Base-by-base conservation (phyloP, 1,140 invertebrate genomes). In the Zelostemma sp. region DNA sequence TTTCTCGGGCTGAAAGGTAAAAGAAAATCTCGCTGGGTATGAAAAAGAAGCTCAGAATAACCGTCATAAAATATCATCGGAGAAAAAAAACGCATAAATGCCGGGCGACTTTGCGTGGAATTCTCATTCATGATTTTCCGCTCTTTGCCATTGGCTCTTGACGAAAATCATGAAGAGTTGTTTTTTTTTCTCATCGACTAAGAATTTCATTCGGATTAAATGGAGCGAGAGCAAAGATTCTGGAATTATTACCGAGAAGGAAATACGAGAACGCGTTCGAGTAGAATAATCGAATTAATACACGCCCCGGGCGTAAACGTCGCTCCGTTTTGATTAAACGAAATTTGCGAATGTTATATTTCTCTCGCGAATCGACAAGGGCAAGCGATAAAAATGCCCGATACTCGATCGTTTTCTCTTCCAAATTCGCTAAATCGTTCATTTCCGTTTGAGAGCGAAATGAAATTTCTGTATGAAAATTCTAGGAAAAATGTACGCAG, bases 1-100 rank as follows among this genome's bases (percentile, higher is more conserved):
- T 84, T 82, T 79, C 75, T 67, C 57, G 50, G 48, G 16, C 54
- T 55, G 60, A 67, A 71, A 74, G 68, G 76, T 74, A 80, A 82
- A 77, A 77, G 78, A 69, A 75, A 75, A 62, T 65, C 56, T 55
- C 54, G 63, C 40, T 35, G 43, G 6, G 41, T 21, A 51, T 38
- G 48, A 41, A 33, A 8, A 28, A 1, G 18, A n/a, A 9, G 25
- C 41, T 16, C 14, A 9, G 53, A 54, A 43, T 51, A 61, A 33
- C 35, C 25, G 49, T 14, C 16, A 48, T 33, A 43, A 16, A 48
- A 21, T 28, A 19, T 18, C n/a, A 46, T 17, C 6, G 43, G 48
- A 33, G 35, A 33, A 49, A 51, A 43, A 43, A 35, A 1, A 12
- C 31, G 47, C 8, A 25, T 25, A 8, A 25, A 25, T 8, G 21